Percentiles rank a stretch among this genome's conserved stretches.
Evolutionary conservation across 2,888 invertebrate genomes (phyloP).

Genomic region (Chaetogeoica ovagalla): DNA sequence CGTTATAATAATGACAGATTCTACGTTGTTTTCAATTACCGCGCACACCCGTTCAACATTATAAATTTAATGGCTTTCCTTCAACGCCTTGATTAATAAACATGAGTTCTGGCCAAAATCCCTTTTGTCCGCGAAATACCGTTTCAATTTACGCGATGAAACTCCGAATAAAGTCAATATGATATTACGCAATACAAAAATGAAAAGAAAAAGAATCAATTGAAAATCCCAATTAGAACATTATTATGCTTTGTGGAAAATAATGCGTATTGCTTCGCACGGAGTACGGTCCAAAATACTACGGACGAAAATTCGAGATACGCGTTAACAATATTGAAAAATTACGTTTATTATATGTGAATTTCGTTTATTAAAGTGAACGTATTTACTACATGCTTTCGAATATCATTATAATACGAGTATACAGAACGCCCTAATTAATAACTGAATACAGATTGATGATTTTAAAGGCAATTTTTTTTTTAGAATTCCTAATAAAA

Average conservation of each 20-base stretch:
- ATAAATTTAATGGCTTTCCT: slow-evolving; percentile 26
- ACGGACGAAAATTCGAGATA: too few species aligned
- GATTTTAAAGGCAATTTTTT: too few species aligned
- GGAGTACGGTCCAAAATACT: not conserved
- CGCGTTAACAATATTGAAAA: too few species aligned
- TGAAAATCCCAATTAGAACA: not conserved
- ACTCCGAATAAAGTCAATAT: not conserved
- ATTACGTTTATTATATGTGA: too few species aligned
- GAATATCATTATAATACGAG: too few species aligned
- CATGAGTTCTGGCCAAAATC: slow-evolving; percentile 9
- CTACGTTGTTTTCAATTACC: slow-evolving; percentile 41
- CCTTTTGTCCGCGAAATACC: not conserved
- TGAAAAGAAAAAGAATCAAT: not conserved
- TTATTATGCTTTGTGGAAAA: not conserved
- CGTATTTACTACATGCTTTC: too few species aligned
- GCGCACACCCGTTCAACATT: not conserved
- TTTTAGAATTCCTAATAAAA: too few species aligned
- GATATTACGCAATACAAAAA: not conserved
- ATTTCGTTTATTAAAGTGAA: too few species aligned
- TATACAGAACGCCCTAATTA: too few species aligned
- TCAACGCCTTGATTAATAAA: slow-evolving; percentile 22
- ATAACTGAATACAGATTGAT: too few species aligned
- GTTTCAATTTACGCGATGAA: slow-evolving; percentile 30
- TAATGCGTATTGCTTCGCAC: not conserved
- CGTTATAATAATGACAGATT: slow-evolving; percentile 41